phyloP scores from a whole-genome alignment of 2,797 vertebrate species.

The Decapterus maruadsi region DNA sequence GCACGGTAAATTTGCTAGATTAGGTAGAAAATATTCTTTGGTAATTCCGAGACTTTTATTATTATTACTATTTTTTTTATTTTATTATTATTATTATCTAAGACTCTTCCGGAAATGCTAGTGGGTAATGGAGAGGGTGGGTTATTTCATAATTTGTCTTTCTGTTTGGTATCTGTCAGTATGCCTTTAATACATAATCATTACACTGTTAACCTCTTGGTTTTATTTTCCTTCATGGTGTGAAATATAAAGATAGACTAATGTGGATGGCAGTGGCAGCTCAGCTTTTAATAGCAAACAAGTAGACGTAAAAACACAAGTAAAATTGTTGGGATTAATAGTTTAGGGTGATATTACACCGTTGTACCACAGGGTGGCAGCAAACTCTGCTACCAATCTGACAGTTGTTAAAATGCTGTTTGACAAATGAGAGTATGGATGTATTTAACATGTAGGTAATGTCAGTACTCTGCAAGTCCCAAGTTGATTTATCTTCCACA shows the following conservation, averaged over 20 bases:
- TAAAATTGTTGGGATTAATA: conserved; percentile 25
- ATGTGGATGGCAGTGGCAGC: neutral
- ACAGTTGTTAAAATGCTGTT: neutral
- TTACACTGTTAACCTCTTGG: neutral
- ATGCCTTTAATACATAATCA: neutral
- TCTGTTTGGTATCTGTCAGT: conserved; percentile 3
- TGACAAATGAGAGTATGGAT: neutral
- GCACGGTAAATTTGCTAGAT: neutral
- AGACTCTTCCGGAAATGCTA: conserved; percentile 26
- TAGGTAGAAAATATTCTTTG: neutral
- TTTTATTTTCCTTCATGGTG: neutral
- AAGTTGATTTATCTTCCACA: conserved; percentile 8
- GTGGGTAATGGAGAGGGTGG: conserved; percentile 10
- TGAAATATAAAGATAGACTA: neutral
- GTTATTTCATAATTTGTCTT: conserved; percentile 15
- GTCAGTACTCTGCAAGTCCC: conserved; percentile 1
- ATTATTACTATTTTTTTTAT: no score
- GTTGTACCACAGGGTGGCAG: conserved; percentile 73
- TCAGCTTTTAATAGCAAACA: conserved; percentile 1
- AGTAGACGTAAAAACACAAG: conserved; percentile 7
- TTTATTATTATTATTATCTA: no score
- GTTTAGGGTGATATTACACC: conserved; percentile 22
- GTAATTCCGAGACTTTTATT: neutral
- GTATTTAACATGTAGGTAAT: neutral
- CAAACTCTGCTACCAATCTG: conserved; percentile 35